Evolutionary conservation across 1,140 invertebrate species (phyloP), one percentile per base, ranked within the genome.

Genomic region (Camponotus pennsylvanicus): DNA sequence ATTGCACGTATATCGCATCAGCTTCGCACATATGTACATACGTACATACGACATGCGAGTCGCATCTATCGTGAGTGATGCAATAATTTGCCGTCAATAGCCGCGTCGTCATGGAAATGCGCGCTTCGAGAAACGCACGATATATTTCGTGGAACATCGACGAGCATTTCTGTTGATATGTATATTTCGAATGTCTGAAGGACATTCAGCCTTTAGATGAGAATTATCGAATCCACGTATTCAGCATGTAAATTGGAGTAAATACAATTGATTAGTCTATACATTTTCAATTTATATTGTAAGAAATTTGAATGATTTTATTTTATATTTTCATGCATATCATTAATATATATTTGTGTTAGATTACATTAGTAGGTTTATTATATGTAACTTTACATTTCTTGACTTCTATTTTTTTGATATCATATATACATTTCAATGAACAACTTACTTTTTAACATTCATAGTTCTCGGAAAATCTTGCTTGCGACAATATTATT

Each of bases 31-130:
- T 21, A 9, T 13, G 21, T 34, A 18, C 13, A 9, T 61, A 49
- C 8, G 9, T 61, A 21, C 18, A 57, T n/a, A 13, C n/a, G 1
- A 8, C 18, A 57, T 59, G 6, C n/a, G 8, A 21, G n/a, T 52
- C 76, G 13, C 27, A 55, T 49, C 27, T 71, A 45, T 83, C 40
- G 79, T 18, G 40, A 59, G 34, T 82, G 79, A 83, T 75, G 78
- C 73, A 63, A 73, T 80, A 73, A 86, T 79, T 34, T 59, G 37
- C 55, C 40, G 15, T 37, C 37, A 0, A 55, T 32, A 40, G 18
- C 45, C 42, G 61, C 45, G 61, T 67, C n/a, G n/a, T 70, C 45
- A 42, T 37, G 49, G 70, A 37, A 73, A 55, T 37, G 40, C 55
- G 37, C 40, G 67, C 45, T 71, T 82, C 49, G 64, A 57, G 34